Base-by-base conservation (phyloP, 2,797 vertebrate genomes). In the Hybognathus amarus region DNA sequence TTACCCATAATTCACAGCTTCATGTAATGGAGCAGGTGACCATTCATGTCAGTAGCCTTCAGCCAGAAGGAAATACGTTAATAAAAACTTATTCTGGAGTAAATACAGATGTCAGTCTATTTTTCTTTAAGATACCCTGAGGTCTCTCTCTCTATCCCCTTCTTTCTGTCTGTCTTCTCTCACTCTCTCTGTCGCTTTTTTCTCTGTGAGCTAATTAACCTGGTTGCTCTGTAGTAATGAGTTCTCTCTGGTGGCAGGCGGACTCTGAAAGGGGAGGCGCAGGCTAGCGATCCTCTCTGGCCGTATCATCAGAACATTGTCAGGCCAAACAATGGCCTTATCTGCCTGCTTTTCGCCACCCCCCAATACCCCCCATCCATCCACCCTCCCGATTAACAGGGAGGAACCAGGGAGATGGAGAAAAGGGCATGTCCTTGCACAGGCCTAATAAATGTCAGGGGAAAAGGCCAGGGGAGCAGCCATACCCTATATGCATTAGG, bases 211-310 rank as follows among this genome's bases (percentile, higher is more conserved):
- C 79, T 74, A 96, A 96, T 96, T 96, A 97, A 97, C 95, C 95
- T 93, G 94, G 95, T 95, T 95, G 94, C 90, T 91, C 93, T 89
- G 94, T 92, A 95, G 95, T 96, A 95, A 96, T 95, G 95, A 95
- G 94, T 94, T 95, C 93, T 94, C 95, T 97, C 96, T 96, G 94
- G 95, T 95, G 96, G 95, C 95, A 95, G 94, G 89, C 93, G 90
- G 82, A 88, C 87, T 93, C 95, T 95, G 95, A 96, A 96, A 95
- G 94, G 91, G 89, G 83, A 85, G 80, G 87, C 83, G 77, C 78
- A 85, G 85, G 89, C 87, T 85, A 87, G 84, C 78, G 87, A 90
- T 90, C 88, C 88, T 87, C 89, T 87, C 87, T 83, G 76, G 87
- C 88, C 88, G 45, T 91, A 93, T 94, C 94, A 91, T 93, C 92